phyloP scores from a whole-genome alignment of 53 echinoderm and acorn worm species.

The Temnopleurus reevesii region DNA sequence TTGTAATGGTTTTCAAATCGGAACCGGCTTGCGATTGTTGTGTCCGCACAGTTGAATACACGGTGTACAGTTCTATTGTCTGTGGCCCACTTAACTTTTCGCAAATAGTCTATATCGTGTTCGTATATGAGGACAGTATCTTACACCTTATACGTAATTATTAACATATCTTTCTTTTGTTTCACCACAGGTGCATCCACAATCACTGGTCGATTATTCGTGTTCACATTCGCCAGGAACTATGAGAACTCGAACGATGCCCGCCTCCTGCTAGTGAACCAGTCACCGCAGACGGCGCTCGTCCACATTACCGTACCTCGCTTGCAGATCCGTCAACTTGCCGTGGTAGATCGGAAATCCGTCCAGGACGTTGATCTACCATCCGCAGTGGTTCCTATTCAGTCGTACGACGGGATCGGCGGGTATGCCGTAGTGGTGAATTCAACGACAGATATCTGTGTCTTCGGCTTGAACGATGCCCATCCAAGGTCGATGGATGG shows the following conservation, averaged over 20 bases:
- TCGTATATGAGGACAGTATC: no score
- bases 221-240: slow-evolving; percentile 70
- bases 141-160: no score
- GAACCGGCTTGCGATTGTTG: no score
- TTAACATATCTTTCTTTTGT: neutral
- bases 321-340: slow-evolving; percentile 3
- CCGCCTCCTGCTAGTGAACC: slow-evolving; percentile 35
- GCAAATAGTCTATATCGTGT: no score
- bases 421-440: slow-evolving; percentile 53
- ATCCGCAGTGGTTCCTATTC: slow-evolving; percentile 46
- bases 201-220: slow-evolving; percentile 61
- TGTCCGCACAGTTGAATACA: no score
- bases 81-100: no score
- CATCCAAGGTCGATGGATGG: slow-evolving; percentile 81
- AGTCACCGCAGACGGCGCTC: slow-evolving; percentile 36
- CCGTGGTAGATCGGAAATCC: slow-evolving; percentile 4
- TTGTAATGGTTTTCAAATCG: no score
- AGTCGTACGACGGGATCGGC: slow-evolving; percentile 35
- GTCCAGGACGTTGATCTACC: neutral
- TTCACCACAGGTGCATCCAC: slow-evolving; percentile 27
- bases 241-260: slow-evolving; percentile 52
- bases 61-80: no score
- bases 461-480: slow-evolving; percentile 70
- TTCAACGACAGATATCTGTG: slow-evolving; percentile 57
- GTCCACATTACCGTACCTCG: slow-evolving; percentile 55